Evolutionary conservation across 2,113 vertebrate species (phyloP).

Genomic region (Scortum barcoo): DNA sequence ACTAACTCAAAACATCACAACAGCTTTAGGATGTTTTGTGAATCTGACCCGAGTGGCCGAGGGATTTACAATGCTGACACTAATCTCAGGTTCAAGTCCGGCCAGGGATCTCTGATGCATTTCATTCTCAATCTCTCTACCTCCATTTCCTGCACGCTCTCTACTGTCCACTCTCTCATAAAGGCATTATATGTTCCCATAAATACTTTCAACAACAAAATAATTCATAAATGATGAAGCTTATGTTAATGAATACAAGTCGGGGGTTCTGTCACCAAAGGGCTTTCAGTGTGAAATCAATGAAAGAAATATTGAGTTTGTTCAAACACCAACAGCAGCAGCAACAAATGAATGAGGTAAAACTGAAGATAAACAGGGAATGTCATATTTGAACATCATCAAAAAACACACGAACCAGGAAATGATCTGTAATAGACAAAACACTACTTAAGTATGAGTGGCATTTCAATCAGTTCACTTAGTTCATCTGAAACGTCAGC

Average conservation of each 20-base stretch:
- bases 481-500: conserved; percentile 19
- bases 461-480: conserved; percentile 3
- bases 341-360: background rate
- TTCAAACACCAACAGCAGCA: background rate
- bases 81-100: no score
- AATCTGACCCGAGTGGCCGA: no score
- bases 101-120: no score
- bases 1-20: no score
- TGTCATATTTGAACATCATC: background rate
- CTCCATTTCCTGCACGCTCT: background rate
- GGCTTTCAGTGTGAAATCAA: background rate
- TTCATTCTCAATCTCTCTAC: background rate
- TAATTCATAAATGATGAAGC: background rate
- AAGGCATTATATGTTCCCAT: background rate
- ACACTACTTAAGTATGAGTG: background rate
- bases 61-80: no score
- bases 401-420: background rate
- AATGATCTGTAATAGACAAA: background rate
- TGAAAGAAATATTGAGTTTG: no score
- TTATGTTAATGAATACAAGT: background rate
- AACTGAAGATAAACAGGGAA: background rate
- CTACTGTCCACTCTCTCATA: background rate
- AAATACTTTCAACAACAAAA: background rate
- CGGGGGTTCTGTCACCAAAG: background rate
- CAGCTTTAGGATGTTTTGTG: background rate